A percentile compares a stretch with the other conserved stretches of the same genome.
Conservation (phyloP, 2,888 invertebrate genomes). For the Patella pellucida region DNA sequence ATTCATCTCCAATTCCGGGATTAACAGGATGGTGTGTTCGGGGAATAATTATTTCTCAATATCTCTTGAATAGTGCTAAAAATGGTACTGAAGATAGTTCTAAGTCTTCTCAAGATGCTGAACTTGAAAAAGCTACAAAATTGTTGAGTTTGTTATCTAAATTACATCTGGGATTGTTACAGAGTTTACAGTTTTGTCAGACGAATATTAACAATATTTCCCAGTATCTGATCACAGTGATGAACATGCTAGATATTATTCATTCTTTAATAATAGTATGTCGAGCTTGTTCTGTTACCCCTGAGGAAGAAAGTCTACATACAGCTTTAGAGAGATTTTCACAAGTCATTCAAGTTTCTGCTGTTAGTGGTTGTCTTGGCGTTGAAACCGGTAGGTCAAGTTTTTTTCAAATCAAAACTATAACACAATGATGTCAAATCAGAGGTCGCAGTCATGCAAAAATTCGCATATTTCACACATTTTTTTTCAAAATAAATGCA, state of each 20-base stretch:
- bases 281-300: conserved; percentile 14
- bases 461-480: too few species aligned
- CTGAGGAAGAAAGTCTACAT: conserved; percentile 72
- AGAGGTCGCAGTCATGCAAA: too few species aligned
- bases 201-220: conserved; percentile 28
- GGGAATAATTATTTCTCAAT: conserved; percentile 49
- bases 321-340: conserved; percentile 83
- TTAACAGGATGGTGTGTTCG: conserved; percentile 63
- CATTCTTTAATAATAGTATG: conserved; percentile 11
- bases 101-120: not conserved
- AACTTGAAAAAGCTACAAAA: conserved; percentile 30
- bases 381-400: conserved; percentile 79
- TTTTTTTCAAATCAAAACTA: not conserved
- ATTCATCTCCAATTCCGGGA: conserved; percentile 59
- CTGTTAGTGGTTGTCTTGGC: conserved; percentile 84
- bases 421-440: too few species aligned
- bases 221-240: conserved; percentile 35
- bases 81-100: not conserved
- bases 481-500: too few species aligned
- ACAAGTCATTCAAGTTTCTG: conserved; percentile 86
- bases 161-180: conserved; percentile 56
- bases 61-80: not conserved
- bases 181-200: conserved; percentile 48
- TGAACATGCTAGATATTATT: conserved; percentile 16
- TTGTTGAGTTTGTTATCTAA: conserved; percentile 49